Evolutionary conservation across 1,140 invertebrate genomes (phyloP).

Genomic region (Pachyrhynchus sulphureomaculatus): DNA sequence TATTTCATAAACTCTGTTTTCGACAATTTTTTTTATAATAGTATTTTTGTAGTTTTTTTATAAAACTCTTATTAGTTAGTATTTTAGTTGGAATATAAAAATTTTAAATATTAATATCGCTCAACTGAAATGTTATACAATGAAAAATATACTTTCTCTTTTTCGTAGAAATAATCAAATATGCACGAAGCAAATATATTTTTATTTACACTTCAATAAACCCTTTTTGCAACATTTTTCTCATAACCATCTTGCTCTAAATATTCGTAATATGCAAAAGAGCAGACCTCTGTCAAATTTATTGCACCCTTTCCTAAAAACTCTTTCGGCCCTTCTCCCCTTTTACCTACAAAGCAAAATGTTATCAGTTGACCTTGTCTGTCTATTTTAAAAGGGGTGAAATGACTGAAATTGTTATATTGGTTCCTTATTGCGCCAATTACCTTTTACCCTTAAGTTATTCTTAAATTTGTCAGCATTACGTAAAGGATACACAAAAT

Average conservation of each 20-base stretch:
- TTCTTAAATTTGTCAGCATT: conserved; percentile 2
- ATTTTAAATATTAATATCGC: too few relatives aligned
- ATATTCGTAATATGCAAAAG: conserved; percentile 10
- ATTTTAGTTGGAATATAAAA: too few relatives aligned
- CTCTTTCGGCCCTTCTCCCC: neutral
- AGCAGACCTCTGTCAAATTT: neutral
- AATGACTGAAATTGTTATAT: conserved; percentile 6
- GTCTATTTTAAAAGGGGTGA: neutral
- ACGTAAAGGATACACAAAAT: conserved; percentile 5
- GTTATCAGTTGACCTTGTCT: neutral
- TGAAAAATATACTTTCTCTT: too few relatives aligned
- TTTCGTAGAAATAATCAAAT: too few relatives aligned
- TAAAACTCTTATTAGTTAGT: too few relatives aligned
- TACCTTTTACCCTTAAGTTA: neutral
- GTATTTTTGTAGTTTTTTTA: too few relatives aligned
- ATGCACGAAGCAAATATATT: too few relatives aligned
- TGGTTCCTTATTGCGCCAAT: conserved; percentile 7
- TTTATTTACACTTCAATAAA: neutral
- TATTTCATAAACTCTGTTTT: too few relatives aligned
- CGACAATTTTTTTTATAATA: too few relatives aligned
- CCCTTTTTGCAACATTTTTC: neutral
- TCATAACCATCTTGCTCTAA: conserved; percentile 5
- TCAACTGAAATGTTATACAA: too few relatives aligned
- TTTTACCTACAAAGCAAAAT: neutral
- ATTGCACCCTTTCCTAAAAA: conserved; percentile 6